Evolutionary conservation across 1,140 invertebrate genomes (phyloP).

Genomic region (Papilio helenus): DNA sequence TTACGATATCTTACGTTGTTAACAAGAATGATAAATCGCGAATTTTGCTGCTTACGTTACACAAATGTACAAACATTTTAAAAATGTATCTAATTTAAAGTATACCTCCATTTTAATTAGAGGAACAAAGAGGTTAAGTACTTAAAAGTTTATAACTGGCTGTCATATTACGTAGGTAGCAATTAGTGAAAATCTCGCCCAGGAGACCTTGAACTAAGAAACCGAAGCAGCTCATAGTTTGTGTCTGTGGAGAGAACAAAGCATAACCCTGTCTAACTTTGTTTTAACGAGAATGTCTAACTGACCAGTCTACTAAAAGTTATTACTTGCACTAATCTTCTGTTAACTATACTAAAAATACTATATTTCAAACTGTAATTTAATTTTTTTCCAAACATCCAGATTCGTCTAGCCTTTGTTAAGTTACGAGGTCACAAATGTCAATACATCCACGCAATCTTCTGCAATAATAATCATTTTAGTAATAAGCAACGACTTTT

Average conservation of each 20-base stretch:
- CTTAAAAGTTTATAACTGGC: conserved; percentile 3
- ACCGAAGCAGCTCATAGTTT: neutral
- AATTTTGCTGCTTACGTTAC: no score
- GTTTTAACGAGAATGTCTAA: neutral
- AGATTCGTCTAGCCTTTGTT: no score
- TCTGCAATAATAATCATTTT: no score
- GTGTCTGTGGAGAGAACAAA: neutral
- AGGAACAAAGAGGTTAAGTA: neutral
- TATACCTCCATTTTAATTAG: neutral
- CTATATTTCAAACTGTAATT: no score
- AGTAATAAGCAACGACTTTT: no score
- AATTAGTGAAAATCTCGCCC: neutral
- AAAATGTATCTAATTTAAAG: no score
- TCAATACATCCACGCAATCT: no score
- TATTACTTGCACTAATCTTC: neutral
- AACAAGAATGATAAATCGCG: no score
- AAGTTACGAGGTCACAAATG: no score
- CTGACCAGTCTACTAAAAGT: neutral
- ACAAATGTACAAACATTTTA: no score
- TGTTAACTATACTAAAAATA: neutral
- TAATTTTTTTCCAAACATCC: no score
- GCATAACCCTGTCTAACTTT: neutral
- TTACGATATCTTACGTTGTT: no score
- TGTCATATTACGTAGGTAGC: neutral
- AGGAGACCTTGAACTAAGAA: neutral